Evolutionary conservation across 1,140 invertebrate genomes (phyloP), one percentile per base, ranked within the genome.

Genomic region (Drosophila suzukii): DNA sequence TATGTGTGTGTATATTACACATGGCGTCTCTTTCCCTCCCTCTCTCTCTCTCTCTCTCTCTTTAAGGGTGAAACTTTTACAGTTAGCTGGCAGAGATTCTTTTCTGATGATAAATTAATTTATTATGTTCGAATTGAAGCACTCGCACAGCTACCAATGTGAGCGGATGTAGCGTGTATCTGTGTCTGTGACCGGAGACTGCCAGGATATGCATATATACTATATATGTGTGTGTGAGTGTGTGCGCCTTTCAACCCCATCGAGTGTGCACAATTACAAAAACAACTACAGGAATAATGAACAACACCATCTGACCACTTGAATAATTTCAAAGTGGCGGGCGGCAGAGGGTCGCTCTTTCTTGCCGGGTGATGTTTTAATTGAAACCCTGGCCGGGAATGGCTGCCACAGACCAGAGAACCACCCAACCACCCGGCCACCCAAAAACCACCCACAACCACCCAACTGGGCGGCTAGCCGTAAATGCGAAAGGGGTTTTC

Each of bases 71-170:
- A 88, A 88, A 88, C 79, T 88, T 88, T 83, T 83, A 75, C 79
- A 79, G 82, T 85, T 86, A 75, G 82, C 84, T 89, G 78, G 82
- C 85, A 68, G 86, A 81, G 85, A 90, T 90, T 90, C 81, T 90
- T 90, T 88, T 89, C 78, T 79, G 85, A 90, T 90, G 85, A 90
- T 90, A 90, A 90, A 90, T 90, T 90, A 90, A 90, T 90, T 90
- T 90, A 90, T 90, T 90, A 90, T 90, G 85, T 90, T 91, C 86
- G 85, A 90, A 90, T 90, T 90, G 85, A 88, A 81, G 82, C 75
- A 75, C 61, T 82, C 67, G 46, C 54, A 15, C 53, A 30, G 67
- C 67, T 63, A 75, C 72, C 67, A 63, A 75, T 71, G 73, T 72
- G 47, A 58, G 61, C 70, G 75, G 63, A 78, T 82, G 75, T 75